Evolutionary conservation across 2,113 vertebrate genomes (phyloP), one percentile per base, ranked within the genome.

Genomic region (Barnardius zonarius): DNA sequence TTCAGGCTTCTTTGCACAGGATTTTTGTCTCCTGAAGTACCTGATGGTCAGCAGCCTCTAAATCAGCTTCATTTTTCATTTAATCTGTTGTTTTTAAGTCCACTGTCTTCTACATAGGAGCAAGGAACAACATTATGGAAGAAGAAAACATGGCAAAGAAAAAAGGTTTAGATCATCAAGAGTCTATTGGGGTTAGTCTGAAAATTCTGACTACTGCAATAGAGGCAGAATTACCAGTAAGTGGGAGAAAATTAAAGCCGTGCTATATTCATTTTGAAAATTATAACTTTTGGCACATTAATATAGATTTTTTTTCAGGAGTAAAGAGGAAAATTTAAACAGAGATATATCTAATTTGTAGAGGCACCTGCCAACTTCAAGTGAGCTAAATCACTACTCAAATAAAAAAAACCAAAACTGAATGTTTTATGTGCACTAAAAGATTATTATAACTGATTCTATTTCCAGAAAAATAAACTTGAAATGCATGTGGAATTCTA

Each of bases 1-100:
- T 92, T 93, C 67, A 88, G 77, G 37, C 55, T 90, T 87, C 69
- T 90, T 25, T 70, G 72, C 66, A 76, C 33, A 80, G 39, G 86
- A 74, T 80, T 91, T 92, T 80, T 92, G 63, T 75, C 63, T 76
- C 51, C 49, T 70, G 10, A 90, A 30, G 20, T 33, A 90, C 43
- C 25, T 67, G 33, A 64, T 23, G 44, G 39, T 63, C 59, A 80
- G 61, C 92, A 90, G 28, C 30, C 73, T 86, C 70, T 83, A 85
- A 93, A 94, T 90, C 52, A 96, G 52, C 23, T 80, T 77, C 4
- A 77, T 46, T 48, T 94, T 75, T 90, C 62, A 85, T 48, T 86
- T 81, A 61, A 12, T 19, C 67, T 66, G 46, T 55, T 95, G 54
- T 75, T 83, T 90, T 88, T 8, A 61, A 85, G 75, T 68, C 51